Base-by-base conservation (phyloP, 2,797 vertebrate genomes). In the Chrosomus eos region DNA sequence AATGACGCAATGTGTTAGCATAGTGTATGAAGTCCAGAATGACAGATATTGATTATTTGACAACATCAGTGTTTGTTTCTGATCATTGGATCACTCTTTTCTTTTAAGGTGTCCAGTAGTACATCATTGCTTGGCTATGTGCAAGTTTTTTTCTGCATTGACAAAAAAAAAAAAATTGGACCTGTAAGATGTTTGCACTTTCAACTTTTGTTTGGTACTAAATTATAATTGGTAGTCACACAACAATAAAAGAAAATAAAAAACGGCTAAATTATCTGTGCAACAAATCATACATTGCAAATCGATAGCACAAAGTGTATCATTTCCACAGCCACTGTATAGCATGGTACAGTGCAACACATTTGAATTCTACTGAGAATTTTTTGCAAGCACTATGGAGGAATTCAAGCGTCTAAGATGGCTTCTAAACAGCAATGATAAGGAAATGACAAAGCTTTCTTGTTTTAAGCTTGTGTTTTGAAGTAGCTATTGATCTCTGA, bases 1-100 rank as follows among this genome's bases (percentile, higher is more conserved):
- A 90, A 91, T 90, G 89, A 90, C 74, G 81, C 72, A 76, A 75
- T 84, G 82, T 82, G 72, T 62, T 62, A 28, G 60, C n/a, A 62
- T 62, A 60, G 5, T 28, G n/a, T 28, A 28, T 62, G 28, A 62
- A 64, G 5, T 64, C 14, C 14, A 31, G 26, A 64, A 64, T 16
- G 14, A 28, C 26, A 28, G 26, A 28, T 62, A 14, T 28, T 19
- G 33, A 9, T 36, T 36, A 36, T 38, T 36, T 68, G 66, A 70
- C 38, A 71, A 21, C 68, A 71, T 70, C 38, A 43, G 38, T 36
- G 38, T 14, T n/a, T 16, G 10, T 43, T 16, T 14, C 21, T 26
- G 38, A 43, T 40, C 19, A 33, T 31, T 66, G 7, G 60, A 64
- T 64, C 1, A 2, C 5, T 64, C 7, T 33, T 1, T 19, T 28